Evolutionary conservation across 2,888 invertebrate genomes (phyloP).

Genomic region (Rhamphomyia laevipes): DNA sequence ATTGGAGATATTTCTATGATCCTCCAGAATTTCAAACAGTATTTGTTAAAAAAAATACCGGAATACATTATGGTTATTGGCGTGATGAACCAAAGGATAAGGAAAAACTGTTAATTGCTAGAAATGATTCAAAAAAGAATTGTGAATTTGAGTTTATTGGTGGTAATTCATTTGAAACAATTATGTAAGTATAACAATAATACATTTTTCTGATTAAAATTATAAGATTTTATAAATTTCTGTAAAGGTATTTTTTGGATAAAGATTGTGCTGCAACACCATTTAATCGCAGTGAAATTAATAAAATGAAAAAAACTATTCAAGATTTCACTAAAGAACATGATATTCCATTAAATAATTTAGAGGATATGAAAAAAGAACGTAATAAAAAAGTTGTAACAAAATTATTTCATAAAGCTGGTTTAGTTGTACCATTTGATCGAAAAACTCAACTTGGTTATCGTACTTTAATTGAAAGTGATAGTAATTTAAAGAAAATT

Average conservation of each 20-base stretch:
- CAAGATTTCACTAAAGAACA: constrained; percentile 50
- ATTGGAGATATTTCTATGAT: constrained; percentile 89
- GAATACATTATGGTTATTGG: constrained; percentile 82
- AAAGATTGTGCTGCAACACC: constrained; percentile 38
- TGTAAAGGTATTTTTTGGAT: constrained; percentile 27
- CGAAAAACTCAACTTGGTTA: constrained; percentile 77
- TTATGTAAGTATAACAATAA: constrained; percentile 14
- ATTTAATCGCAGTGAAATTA: constrained; percentile 49
- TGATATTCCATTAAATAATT: constrained; percentile 45
- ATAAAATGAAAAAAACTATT: constrained; percentile 48
- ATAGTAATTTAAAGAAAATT: constrained; percentile 56
- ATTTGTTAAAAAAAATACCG: constrained; percentile 53
- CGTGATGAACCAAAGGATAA: constrained; percentile 65
- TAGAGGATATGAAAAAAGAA: constrained; percentile 46
- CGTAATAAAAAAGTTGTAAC: constrained; percentile 52
- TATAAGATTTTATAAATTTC: constrained; percentile 1
- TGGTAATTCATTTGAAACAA: constrained; percentile 31
- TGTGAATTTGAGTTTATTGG: constrained; percentile 61
- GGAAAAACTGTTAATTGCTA: constrained; percentile 61
- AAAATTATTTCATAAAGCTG: constrained; percentile 67
- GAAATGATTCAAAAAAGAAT: constrained; percentile 56
- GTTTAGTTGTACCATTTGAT: constrained; percentile 75
- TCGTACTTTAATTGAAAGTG: constrained; percentile 56
- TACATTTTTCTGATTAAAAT: neutral
- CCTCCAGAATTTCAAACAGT: constrained; percentile 89